Evolutionary conservation across 2,113 vertebrate genomes (phyloP).

Genomic region (Sinosuthora webbiana): DNA sequence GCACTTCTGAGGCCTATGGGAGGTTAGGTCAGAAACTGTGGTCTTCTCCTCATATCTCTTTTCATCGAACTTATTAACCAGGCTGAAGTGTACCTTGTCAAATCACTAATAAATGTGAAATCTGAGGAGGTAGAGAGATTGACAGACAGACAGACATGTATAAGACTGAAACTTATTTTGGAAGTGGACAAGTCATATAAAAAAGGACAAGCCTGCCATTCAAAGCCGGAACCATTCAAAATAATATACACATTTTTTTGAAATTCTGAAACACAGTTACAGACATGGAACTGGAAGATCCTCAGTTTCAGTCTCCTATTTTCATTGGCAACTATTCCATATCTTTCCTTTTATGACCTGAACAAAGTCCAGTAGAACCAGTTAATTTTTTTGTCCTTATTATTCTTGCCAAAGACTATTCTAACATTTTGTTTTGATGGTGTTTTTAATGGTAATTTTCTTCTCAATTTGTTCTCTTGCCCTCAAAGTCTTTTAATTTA

Average conservation of each 20-base stretch:
- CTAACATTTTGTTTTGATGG: background rate
- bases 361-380: background rate
- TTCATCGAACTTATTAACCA: background rate
- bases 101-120: background rate
- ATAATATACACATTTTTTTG: background rate
- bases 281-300: background rate
- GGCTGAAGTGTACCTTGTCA: background rate
- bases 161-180: background rate
- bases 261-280: background rate
- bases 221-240: background rate
- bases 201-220: background rate
- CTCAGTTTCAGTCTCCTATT: background rate
- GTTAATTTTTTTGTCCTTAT: background rate
- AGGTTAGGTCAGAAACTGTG: background rate
- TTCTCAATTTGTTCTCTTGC: background rate
- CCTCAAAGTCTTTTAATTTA: background rate
- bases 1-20: background rate
- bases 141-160: background rate
- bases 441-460: background rate
- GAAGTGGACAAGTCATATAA: background rate
- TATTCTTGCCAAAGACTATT: background rate
- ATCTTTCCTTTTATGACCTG: background rate
- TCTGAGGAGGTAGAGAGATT: background rate
- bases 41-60: background rate
- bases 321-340: background rate